Evolutionary conservation across 2,797 vertebrate genomes (phyloP), one percentile per base, ranked within the genome.

Genomic region (Apodemus agrarius): DNA sequence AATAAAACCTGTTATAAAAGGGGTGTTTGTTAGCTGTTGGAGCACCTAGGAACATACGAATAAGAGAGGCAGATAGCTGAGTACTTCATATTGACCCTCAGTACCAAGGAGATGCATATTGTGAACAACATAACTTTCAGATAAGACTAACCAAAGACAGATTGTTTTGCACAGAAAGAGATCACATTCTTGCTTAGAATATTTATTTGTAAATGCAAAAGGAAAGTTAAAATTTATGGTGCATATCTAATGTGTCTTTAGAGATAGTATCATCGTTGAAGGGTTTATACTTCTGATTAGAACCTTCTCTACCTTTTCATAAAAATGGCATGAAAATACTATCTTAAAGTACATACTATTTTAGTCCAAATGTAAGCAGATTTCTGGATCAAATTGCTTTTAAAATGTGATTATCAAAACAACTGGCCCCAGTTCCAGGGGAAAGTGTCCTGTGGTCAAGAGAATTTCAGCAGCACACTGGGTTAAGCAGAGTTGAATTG

Each of bases 311-410:
- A 86, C 31, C 49, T 83, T 96, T 95, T 86, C 43, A 76, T 37
- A 37, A 89, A 85, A 86, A 75, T 79, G 61, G 1, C 21, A 74
- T 16, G 10, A 43, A 72, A 61, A 59, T 54, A 34, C 65, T 69
- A 34, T 21, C 81, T 81, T 16, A 37, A 13, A 29, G 4, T 52
- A 5, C 0, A 85, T 40, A 46, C 91, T 52, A 81, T 74, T 84
- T 89, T 40, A 90, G 10, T 88, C 24, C 52, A 79, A 90, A 79
- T 81, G 7, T 43, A 26, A 85, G 11, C 16, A 92, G 17, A 12
- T 95, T 14, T 67, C 4, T 63, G 67, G 34, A 76, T 90, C 57
- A 85, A 76, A 90, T 14, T 74, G 65, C 75, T 96, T 92, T 97
- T 24, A 19, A 79, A 88, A 61, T 43, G 17, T 85, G 13, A 67